Evolutionary conservation across 2,113 vertebrate genomes (phyloP), one percentile per base, ranked within the genome.

Genomic region (Bathybates hornii): DNA sequence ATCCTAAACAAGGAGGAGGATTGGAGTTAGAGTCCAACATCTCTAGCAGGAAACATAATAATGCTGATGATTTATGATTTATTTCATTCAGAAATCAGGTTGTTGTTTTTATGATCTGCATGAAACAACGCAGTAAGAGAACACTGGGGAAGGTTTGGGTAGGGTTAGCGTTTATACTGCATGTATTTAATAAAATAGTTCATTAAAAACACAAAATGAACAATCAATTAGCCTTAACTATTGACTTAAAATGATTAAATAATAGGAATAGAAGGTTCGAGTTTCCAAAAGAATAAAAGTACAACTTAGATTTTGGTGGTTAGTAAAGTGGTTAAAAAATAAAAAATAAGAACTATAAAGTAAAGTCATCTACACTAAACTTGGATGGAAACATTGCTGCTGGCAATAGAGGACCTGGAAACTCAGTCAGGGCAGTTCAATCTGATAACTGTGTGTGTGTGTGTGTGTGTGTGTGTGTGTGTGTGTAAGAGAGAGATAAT

Each of bases 381-480:
- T 3, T 11, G 8, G 29, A 54, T 63, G 82, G 83, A 81, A 83
- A 89, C 32, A 61, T 21, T 54, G 9, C 27, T 50, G 13, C 73
- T 56, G 17, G 61, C 32, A 80, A 27, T 12, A 56, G 61, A 54
- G 43, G 53, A 88, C 50, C 8, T 61, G 61, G 91, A 89, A 88
- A 88, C 73, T 86, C 19, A 45, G 34, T 59, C 78, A 45, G 54
- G 24, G 11, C 17, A 6, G 21, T 59, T 84, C 82, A 63, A 80
- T 79, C 78, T 85, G 88, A 86, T 92, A 86, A 91, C 5, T 3
- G 3, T 63, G 73, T 80, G 86, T 82, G 81, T 86, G 76, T 54
- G 73, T 50, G 68, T 32, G 56, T 66, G 81, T 82, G 45, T 78
- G 29, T 54, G 21, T 80, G 61, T 63, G 71, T 61, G 79, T 68